Evolutionary conservation across 2,113 vertebrate genomes (phyloP).

Genomic region (Scomber scombrus): DNA sequence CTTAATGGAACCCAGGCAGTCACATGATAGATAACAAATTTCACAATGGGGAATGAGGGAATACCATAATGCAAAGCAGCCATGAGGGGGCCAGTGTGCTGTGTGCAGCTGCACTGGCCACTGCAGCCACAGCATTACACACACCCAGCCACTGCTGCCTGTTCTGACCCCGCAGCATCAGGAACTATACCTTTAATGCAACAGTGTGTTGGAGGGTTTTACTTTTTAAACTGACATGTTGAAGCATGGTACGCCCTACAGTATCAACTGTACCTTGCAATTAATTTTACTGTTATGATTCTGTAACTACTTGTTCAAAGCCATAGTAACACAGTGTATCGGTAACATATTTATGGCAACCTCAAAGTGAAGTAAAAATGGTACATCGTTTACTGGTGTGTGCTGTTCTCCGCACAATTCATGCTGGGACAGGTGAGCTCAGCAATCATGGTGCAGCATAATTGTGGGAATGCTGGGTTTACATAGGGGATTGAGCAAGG

Average conservation of each 20-base stretch:
- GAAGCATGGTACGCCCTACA: constrained; percentile 30
- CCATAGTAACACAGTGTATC: constrained; percentile 65
- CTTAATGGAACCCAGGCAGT: constrained; percentile 70
- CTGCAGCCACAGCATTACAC: constrained; percentile 17
- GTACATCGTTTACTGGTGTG: background rate
- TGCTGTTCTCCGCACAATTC: constrained; percentile 30
- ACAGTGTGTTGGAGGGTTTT: constrained; percentile 10
- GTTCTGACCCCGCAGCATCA: constrained; percentile 34
- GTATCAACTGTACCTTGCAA: constrained; percentile 35
- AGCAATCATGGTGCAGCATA: constrained; percentile 6
- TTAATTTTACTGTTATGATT: constrained; percentile 52
- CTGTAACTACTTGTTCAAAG: constrained; percentile 33
- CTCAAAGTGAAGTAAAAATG: constrained; percentile 36
- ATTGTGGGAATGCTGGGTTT: constrained; percentile 60
- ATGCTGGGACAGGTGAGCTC: constrained; percentile 64
- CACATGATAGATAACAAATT: constrained; percentile 76
- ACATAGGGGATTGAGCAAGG: constrained; percentile 54
- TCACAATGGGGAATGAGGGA: constrained; percentile 73
- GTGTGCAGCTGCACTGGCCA: constrained; percentile 65
- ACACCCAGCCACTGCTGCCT: constrained; percentile 21
- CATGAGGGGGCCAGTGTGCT: constrained; percentile 16
- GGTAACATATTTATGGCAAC: constrained; percentile 62
- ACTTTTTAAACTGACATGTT: constrained; percentile 42
- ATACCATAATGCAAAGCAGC: constrained; percentile 76
- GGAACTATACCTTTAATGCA: constrained; percentile 11